Evolutionary conservation across 2,888 invertebrate genomes (phyloP), one percentile per base, ranked within the genome.

Genomic region (Dicyrtoma fusca): DNA sequence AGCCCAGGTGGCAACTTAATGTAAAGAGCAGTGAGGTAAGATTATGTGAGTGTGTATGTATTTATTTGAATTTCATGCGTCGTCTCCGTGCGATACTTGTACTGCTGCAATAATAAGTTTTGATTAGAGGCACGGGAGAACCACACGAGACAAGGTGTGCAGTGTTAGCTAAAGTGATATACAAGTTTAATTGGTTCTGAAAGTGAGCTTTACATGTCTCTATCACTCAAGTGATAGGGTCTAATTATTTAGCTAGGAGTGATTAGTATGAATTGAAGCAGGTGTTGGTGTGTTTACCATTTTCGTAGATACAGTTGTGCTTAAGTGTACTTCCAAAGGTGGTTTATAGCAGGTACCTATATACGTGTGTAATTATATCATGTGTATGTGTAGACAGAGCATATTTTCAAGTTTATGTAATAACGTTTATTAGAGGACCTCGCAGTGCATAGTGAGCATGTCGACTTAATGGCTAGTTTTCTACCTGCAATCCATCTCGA

Each of bases 161-260:
- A 34, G 42, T 42, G 17, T 10, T 34, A n/a, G 53, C 26, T 19
- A 66, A 66, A 53, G 53, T 53, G 66, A 66, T 51, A 66, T 42
- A 66, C 53, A 53, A 66, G 53, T 66, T 66, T 53, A 66, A 42
- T 66, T 66, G 65, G 65, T 66, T 55, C 66, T 66, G 53, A 66
- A 53, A 66, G 66, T 66, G 26, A 61, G 17, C 11, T 44, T 55
- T 55, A 61, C 66, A 66, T 55, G 66, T 66, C 66, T 66, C 66
- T 66, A 66, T 66, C 66, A 66, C 34, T 66, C 57, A 49, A 62
- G 61, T 42, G 69, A 62, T 61, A 62, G 49, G 68, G 55, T 68
- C 75, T 75, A 77, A 75, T 77, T 74, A 77, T 77, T 75, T 74
- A 71, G 65, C 69, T 75, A 59, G 69, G 69, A 74, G 75, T 75